Percentiles rank a stretch among this genome's conserved stretches.
Conservation (phyloP, 1,140 invertebrate genomes). For the Aporrectodea caliginosa region DNA sequence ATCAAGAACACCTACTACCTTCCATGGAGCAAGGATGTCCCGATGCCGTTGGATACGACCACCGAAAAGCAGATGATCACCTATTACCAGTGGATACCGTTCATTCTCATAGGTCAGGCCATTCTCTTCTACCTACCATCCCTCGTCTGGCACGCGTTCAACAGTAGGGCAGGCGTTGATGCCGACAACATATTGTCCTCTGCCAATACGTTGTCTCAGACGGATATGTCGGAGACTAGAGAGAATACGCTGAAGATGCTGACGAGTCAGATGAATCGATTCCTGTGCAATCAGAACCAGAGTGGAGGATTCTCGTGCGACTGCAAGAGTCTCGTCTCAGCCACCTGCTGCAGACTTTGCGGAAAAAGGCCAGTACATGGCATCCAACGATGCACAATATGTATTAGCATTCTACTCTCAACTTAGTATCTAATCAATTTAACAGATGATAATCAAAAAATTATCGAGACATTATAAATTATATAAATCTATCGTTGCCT, state of each 20-base stretch:
- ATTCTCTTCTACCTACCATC: no score
- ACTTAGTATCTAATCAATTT: no score
- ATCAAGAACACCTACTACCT: no score
- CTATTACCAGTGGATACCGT: slow-evolving; percentile 64
- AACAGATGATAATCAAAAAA: no score
- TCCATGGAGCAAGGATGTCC: slow-evolving; percentile 41
- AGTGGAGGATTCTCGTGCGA: slow-evolving; percentile 3
- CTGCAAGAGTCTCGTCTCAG: slow-evolving; percentile 12
- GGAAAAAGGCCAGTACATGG: slow-evolving; percentile 20
- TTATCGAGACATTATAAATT: no score
- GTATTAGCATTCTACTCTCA: no score
- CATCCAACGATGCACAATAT: no score
- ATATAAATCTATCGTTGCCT: no score
- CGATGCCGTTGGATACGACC: slow-evolving; percentile 38
- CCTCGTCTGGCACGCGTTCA: slow-evolving; percentile 59
- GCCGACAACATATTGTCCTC: no score
- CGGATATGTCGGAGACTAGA: slow-evolving; percentile 15
- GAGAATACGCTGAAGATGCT: slow-evolving; percentile 23
- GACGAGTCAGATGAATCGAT: slow-evolving; percentile 32
- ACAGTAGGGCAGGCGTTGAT: slow-evolving; percentile 57
- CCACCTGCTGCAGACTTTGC: slow-evolving; percentile 4
- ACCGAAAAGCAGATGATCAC: slow-evolving; percentile 45
- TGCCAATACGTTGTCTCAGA: slow-evolving; percentile 13
- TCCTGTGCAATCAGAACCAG: slow-evolving; percentile 16
- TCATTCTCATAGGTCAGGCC: no score